phyloP scores from a whole-genome alignment of 2,113 vertebrate species.

The Chaenogobius annularis region DNA sequence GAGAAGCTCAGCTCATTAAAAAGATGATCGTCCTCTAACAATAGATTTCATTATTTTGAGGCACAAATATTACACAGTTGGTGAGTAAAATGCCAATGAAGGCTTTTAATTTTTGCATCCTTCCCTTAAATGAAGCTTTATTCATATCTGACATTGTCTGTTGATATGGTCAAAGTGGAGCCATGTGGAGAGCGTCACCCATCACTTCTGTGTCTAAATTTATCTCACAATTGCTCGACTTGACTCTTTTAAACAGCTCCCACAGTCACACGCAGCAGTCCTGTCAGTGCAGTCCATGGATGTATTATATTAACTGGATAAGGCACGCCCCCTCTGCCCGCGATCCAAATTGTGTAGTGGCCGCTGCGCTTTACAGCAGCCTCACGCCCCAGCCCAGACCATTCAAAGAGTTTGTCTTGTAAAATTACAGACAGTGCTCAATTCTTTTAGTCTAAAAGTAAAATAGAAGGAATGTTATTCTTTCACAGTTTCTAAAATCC shows the following conservation, averaged over 20 bases:
- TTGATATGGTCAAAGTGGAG: not conserved
- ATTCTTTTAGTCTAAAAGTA: too few species aligned
- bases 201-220: not conserved
- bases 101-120: not conserved
- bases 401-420: too few species aligned
- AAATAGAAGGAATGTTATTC: too few species aligned
- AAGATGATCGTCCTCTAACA: not conserved
- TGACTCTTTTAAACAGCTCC: constrained; percentile 22
- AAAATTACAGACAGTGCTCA: too few species aligned
- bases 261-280: constrained; percentile 4
- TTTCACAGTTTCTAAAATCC: too few species aligned
- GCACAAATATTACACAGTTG: not conserved
- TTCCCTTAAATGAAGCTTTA: not conserved
- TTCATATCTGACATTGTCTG: not conserved
- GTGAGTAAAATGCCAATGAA: too few species aligned
- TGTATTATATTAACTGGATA: too few species aligned
- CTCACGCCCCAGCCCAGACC: too few species aligned
- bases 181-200: not conserved
- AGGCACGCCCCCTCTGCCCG: too few species aligned
- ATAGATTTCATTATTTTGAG: not conserved
- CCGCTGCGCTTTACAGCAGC: too few species aligned
- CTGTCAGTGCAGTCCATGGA: not conserved
- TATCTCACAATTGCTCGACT: constrained; percentile 17
- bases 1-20: not conserved
- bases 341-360: too few species aligned